phyloP scores from a whole-genome alignment of 2,888 invertebrate genomes.

The Ectemnius lituratus region DNA sequence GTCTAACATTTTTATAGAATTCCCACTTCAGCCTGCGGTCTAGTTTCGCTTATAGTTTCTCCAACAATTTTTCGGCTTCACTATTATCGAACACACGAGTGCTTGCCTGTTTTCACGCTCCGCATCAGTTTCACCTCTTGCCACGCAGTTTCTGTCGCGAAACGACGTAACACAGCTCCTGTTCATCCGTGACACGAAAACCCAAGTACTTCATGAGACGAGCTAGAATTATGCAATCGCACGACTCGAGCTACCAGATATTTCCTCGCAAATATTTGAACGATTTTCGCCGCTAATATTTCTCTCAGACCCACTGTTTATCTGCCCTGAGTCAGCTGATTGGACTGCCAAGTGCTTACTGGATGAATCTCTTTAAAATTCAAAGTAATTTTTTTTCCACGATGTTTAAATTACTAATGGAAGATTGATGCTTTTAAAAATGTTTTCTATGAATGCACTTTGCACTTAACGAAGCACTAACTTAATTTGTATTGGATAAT shows the following conservation, averaged over 20 bases:
- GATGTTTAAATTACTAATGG: too few species aligned
- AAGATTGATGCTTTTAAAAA: too few species aligned
- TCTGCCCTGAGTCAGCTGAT: slow-evolving; percentile 1
- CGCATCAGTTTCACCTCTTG: background rate
- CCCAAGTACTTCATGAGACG: background rate
- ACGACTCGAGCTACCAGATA: background rate
- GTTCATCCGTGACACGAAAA: background rate
- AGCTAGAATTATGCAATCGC: background rate
- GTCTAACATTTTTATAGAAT: too few species aligned
- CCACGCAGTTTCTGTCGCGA: background rate
- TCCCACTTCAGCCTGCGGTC: too few species aligned
- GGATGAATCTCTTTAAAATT: too few species aligned
- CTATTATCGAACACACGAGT: background rate
- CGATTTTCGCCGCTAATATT: background rate
- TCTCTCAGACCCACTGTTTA: background rate
- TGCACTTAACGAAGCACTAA: too few species aligned
- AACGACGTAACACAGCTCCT: background rate
- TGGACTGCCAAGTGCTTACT: background rate
- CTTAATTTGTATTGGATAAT: too few species aligned
- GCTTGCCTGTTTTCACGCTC: background rate
- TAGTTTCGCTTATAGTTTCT: too few species aligned
- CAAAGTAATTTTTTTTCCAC: too few species aligned
- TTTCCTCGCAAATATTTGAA: background rate
- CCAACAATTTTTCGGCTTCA: background rate
- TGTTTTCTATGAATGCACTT: too few species aligned